Evolutionary conservation across 2,888 invertebrate genomes (phyloP).

Genomic region (Saturnia pavonia): DNA sequence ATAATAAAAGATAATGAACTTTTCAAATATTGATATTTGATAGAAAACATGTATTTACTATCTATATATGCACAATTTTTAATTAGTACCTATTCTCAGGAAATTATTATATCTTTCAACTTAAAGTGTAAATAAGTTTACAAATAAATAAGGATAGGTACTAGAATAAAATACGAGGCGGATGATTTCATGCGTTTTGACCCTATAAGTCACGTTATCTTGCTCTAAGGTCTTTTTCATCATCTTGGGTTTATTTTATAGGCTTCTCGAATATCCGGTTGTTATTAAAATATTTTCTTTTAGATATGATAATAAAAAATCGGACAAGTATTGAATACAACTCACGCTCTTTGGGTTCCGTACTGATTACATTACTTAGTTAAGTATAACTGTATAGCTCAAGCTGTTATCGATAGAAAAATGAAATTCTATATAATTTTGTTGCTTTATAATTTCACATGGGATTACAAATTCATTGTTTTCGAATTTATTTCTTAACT

Average conservation of each 20-base stretch:
- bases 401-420: too few species aligned
- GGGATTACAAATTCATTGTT: too few species aligned
- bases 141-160: neutral
- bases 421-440: too few species aligned
- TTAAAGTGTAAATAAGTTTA: neutral
- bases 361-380: too few species aligned
- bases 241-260: neutral
- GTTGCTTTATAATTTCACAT: too few species aligned
- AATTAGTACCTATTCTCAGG: neutral
- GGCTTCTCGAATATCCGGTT: neutral
- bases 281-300: neutral
- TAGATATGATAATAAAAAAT: neutral
- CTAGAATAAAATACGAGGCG: neutral
- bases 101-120: neutral
- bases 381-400: too few species aligned
- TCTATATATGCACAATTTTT: neutral
- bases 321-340: too few species aligned
- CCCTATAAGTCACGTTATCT: neutral
- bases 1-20: neutral
- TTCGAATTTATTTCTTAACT: too few species aligned
- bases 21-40: neutral
- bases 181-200: neutral
- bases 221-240: neutral
- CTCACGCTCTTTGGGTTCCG: too few species aligned
- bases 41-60: neutral